Evolutionary conservation across 2,113 vertebrate species (phyloP).

Genomic region (Myrmophylax atrothorax): DNA sequence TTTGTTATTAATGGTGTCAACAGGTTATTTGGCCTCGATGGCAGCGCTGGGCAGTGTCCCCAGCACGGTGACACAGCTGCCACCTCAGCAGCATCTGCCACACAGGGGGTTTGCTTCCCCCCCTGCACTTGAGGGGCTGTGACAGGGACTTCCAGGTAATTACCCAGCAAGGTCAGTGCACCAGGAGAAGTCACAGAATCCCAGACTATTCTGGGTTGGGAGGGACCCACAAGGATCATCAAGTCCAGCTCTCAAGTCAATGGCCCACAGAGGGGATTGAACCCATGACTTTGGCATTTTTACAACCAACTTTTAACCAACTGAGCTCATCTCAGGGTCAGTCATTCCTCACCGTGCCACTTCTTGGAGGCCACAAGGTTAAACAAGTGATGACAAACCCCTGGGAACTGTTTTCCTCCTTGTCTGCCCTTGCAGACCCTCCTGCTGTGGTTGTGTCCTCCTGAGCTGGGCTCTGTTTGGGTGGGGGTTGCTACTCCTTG

Average conservation of each 20-base stretch:
- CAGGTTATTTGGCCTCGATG: neutral
- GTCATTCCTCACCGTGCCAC: neutral
- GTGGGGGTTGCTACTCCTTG: neutral
- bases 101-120: neutral
- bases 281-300: too few relatives aligned
- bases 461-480: neutral
- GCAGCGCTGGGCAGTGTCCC: neutral
- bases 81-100: neutral
- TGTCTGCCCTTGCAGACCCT: neutral
- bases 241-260: too few relatives aligned
- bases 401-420: neutral
- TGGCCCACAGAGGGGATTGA: too few relatives aligned
- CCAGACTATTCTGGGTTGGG: too few relatives aligned
- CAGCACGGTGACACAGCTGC: neutral
- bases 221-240: too few relatives aligned
- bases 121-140: neutral
- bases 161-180: constrained; percentile 37
- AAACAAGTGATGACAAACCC: constrained; percentile 21
- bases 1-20: neutral
- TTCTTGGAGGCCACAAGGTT: neutral
- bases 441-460: neutral
- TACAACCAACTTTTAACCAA: too few relatives aligned
- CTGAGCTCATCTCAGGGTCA: neutral
- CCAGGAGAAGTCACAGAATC: neutral
- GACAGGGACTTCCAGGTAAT: neutral